Base-by-base conservation (phyloP, 2,888 invertebrate genomes). In the Diaprepes abbreviatus region DNA sequence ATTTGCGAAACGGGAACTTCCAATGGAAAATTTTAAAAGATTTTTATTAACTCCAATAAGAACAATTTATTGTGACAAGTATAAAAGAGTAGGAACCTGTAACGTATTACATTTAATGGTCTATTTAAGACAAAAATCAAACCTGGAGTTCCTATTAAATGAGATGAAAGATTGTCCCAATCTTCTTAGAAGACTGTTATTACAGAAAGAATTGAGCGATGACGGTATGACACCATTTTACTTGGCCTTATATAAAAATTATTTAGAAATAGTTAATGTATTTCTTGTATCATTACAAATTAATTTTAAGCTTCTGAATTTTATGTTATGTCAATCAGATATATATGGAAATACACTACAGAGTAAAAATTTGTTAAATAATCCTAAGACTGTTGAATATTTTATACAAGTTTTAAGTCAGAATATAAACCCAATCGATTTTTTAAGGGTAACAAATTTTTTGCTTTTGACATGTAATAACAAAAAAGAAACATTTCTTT, bases 51-150 rank as follows among this genome's bases (percentile, higher is more conserved):
- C 45, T 3, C 45, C 45, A 0, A 12, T 45, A 2, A 6, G 2
- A 12, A 45, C 24, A 12, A 3, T 12, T n/a, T 45, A 24, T 45
- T 45, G 19, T 24, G 45, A 1, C 19, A 43, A 19, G 4, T 24
- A 24, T 7, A 2, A 12, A 6, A 7, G 6, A 24, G 12, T 12
- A 4, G 24, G 45, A 4, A 24, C 24, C 10, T 45, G 45, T 10
- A 45, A 45, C 24, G n/a, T 45, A 24, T 12, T 45, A n/a, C 45
- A 45, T 24, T 17, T 45, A 6, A 12, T 45, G 12, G 45, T 45
- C 10, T 12, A n/a, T 24, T 6, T n/a, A 19, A 3, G 12, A n/a
- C 45, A 45, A 24, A 21, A n/a, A 24, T 24, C 21, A 7, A 24
- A 24, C 12, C 6, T 45, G 10, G 24, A 45, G 24, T 45, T 45